Percentiles rank a stretch among this genome's conserved stretches.
These are phyloP conservation scores for Drosophila cardini DNA, from an alignment of 1,140 invertebrate species.

Conservation along the genomic window DNA sequence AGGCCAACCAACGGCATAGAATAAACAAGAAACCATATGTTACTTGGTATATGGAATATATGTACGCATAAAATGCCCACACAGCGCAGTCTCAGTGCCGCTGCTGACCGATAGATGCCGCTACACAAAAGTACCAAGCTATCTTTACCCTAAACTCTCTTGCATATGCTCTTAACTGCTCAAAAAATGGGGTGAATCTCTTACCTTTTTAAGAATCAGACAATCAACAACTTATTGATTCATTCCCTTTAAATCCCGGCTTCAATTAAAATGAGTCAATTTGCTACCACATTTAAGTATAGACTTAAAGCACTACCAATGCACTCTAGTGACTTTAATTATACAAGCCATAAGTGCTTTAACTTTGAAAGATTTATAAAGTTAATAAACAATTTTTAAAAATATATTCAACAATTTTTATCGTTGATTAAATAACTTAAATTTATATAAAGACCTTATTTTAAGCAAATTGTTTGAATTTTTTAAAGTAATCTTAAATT, in stretches of 20 bases:
- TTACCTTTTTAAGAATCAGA: neutral
- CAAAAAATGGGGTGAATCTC: neutral
- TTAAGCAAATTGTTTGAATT: too few species aligned
- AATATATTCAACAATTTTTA: too few species aligned
- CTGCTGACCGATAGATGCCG: constrained; percentile 32
- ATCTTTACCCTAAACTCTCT: constrained; percentile 36
- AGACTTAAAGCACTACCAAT: too few species aligned
- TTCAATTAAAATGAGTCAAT: neutral
- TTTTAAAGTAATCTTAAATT: too few species aligned
- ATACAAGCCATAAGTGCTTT: too few species aligned
- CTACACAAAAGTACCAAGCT: constrained; percentile 39
- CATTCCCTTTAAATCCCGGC: neutral
- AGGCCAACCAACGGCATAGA: neutral
- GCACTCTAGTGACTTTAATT: too few species aligned
- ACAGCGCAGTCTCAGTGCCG: neutral
- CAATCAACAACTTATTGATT: neutral
- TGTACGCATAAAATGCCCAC: neutral
- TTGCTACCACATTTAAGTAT: neutral
- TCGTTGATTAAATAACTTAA: too few species aligned
- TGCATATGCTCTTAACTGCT: constrained; percentile 12
- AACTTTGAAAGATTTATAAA: too few species aligned
- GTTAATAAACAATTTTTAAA: too few species aligned
- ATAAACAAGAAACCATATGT: neutral
- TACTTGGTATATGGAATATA: neutral
- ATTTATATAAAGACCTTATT: too few species aligned